A percentile compares a stretch with the other conserved stretches of the same genome.
phyloP scores from a whole-genome alignment of 2,113 vertebrate species.

The Pavo muticus region DNA sequence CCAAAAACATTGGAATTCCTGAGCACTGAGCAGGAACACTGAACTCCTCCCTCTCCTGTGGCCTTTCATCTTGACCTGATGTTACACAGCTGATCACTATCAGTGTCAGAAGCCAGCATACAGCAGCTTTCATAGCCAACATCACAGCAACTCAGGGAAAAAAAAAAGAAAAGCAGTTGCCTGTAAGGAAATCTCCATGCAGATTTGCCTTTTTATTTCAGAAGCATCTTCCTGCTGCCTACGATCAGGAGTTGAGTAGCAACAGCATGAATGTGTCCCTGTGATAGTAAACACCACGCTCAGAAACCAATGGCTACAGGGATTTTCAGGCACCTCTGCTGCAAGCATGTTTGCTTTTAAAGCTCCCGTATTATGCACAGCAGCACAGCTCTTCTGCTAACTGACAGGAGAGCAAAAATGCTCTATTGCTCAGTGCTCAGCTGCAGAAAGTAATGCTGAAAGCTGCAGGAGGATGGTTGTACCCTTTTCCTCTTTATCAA shows the following conservation, averaged over 20 bases:
- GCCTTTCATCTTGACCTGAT: not conserved
- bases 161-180: not conserved
- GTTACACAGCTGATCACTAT: not conserved
- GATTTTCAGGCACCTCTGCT: slow-evolving; percentile 7
- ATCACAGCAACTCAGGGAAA: not conserved
- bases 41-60: not conserved
- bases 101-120: not conserved
- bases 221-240: not conserved
- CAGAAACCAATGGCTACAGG: not conserved
- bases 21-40: not conserved
- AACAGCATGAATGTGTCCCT: not conserved
- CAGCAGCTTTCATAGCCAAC: not conserved
- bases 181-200: not conserved
- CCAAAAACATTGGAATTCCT: not conserved
- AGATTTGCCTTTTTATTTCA: not conserved
- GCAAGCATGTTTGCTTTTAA: slow-evolving; percentile 19
- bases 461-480: not conserved
- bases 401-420: not conserved
- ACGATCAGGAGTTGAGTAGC: not conserved
- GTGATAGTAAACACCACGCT: not conserved
- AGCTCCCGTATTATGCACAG: slow-evolving; percentile 23
- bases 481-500: not conserved
- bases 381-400: not conserved
- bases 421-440: not conserved
- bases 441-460: not conserved